phyloP scores from a whole-genome alignment of 2,888 invertebrate genomes.

The Abrostola tripartita region DNA sequence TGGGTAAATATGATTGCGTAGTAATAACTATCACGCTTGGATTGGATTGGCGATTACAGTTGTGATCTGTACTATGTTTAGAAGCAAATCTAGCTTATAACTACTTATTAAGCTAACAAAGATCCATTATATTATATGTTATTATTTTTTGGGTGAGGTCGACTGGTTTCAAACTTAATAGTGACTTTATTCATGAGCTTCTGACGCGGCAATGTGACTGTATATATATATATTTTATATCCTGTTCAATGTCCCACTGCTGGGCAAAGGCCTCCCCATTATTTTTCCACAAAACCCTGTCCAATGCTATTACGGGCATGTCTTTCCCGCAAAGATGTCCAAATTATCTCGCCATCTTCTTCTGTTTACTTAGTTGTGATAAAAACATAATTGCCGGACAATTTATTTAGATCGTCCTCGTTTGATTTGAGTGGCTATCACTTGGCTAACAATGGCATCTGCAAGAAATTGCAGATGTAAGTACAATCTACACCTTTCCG shows the following conservation, averaged over 20 bases:
- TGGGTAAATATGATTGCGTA: not conserved
- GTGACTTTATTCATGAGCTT: not conserved
- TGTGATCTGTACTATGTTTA: not conserved
- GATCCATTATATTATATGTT: too few relatives aligned
- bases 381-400: constrained; percentile 5
- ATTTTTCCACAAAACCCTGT: too few relatives aligned
- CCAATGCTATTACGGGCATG: too few relatives aligned
- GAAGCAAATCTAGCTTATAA: not conserved
- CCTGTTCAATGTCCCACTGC: too few relatives aligned
- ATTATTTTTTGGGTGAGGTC: too few relatives aligned
- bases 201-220: too few relatives aligned
- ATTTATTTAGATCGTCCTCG: not conserved
- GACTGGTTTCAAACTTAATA: not conserved
- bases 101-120: too few relatives aligned
- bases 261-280: too few relatives aligned
- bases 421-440: constrained; percentile 16
- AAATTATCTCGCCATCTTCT: too few relatives aligned
- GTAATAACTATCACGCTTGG: not conserved
- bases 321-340: too few relatives aligned
- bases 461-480: constrained; percentile 37
- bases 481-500: constrained; percentile 28
- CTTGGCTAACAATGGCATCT: constrained; percentile 7
- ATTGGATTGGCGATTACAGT: not conserved
- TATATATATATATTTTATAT: too few relatives aligned
- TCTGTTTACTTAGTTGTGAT: not conserved